Conservation (phyloP, 2,888 invertebrate genomes). For the Venusia cambrica region DNA sequence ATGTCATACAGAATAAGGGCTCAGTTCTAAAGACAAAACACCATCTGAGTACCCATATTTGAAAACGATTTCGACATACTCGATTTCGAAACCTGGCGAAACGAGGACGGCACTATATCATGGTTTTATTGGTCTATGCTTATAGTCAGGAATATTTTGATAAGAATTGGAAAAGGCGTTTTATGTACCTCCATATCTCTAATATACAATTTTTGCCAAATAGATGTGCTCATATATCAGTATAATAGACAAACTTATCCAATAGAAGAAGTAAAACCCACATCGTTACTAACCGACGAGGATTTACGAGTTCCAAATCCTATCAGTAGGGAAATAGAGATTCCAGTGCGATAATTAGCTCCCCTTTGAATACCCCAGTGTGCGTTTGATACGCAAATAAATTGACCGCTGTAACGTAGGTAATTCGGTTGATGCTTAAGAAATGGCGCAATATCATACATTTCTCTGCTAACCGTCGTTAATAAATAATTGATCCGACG, state of each 20-base stretch:
- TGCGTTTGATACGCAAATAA: slow-evolving; percentile 54
- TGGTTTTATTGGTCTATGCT: no score
- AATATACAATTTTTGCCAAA: no score
- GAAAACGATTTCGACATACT: no score
- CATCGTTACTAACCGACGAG: slow-evolving; percentile 13
- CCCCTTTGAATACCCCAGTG: slow-evolving; percentile 41
- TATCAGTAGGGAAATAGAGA: slow-evolving; percentile 25
- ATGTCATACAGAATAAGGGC: no score
- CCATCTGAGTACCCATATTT: no score
- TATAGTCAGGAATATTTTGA: no score
- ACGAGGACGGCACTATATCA: no score
- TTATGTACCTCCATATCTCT: no score
- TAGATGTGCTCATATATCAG: no score
- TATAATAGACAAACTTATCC: slow-evolving; percentile 5
- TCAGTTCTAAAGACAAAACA: no score
- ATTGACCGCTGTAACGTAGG: slow-evolving; percentile 29
- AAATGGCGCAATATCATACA: slow-evolving; percentile 26
- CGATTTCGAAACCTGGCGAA: no score
- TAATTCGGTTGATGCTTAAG: slow-evolving; percentile 33
- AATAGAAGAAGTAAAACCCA: slow-evolving; percentile 8
- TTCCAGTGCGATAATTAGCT: slow-evolving; percentile 48
- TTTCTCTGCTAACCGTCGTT: slow-evolving; percentile 15
- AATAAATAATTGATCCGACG: slow-evolving; percentile 22
- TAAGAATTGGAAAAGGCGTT: no score
- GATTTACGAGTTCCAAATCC: slow-evolving; percentile 26